Percentiles rank a stretch among this genome's conserved stretches.
Evolutionary conservation across 2,888 invertebrate species (phyloP).

Genomic region (Folsomia manolachei): DNA sequence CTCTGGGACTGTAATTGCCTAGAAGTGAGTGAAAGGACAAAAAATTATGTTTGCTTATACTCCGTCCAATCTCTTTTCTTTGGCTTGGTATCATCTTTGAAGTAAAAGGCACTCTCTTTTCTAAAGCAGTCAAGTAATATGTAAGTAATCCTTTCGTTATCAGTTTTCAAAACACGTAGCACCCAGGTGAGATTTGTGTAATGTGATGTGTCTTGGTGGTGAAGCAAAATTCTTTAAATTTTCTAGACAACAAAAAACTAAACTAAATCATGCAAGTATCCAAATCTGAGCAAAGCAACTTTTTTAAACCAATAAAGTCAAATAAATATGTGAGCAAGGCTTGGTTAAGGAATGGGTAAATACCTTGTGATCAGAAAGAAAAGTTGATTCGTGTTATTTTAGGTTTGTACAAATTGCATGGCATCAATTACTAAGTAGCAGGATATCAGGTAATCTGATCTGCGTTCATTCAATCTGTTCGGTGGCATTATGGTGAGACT

Average conservation of each 20-base stretch:
- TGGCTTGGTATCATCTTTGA: not conserved
- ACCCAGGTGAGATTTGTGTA: not conserved
- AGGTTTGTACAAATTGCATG: too few relatives aligned
- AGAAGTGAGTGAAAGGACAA: constrained; percentile 6
- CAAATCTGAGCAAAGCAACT: too few relatives aligned
- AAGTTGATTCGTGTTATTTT: too few relatives aligned
- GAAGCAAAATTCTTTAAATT: not conserved
- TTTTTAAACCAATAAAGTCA: too few relatives aligned
- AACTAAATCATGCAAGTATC: not conserved
- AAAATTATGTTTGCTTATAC: not conserved
- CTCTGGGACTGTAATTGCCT: not conserved
- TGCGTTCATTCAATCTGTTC: too few relatives aligned
- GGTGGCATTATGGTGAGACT: too few relatives aligned
- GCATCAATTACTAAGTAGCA: too few relatives aligned
- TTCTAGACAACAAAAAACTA: not conserved
- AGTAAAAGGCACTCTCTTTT: not conserved
- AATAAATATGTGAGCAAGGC: too few relatives aligned
- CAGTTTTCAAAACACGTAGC: constrained; percentile 32
- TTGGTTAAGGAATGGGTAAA: too few relatives aligned
- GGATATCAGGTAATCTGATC: too few relatives aligned
- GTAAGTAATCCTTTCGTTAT: constrained; percentile 14
- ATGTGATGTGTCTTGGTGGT: not conserved
- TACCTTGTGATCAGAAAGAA: too few relatives aligned
- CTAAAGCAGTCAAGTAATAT: not conserved
- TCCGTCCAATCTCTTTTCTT: not conserved